These are phyloP conservation scores for Eutrigla gurnardus DNA, from an alignment of 2,797 vertebrate genomes.

Conservation along the genomic window DNA sequence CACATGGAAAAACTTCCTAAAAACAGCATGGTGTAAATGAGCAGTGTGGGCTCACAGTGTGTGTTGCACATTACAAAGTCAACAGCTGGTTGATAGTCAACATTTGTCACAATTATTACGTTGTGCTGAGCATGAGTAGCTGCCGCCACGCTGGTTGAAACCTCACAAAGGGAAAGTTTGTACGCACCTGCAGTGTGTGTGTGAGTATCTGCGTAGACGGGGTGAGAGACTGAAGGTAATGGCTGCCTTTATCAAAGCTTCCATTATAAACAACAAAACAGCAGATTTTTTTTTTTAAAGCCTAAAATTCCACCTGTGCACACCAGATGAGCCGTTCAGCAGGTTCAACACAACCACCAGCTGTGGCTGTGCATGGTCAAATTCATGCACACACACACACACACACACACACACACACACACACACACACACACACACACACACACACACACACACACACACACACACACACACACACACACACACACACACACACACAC, in stretches of 20 bases:
- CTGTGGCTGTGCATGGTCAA: slow-evolving; percentile 37
- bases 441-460: slow-evolving; percentile 20
- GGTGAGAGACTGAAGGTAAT: slow-evolving; percentile 42
- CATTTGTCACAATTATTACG: slow-evolving; percentile 65
- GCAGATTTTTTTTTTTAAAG: slow-evolving; percentile 1
- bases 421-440: slow-evolving; percentile 15
- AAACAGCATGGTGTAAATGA: slow-evolving; percentile 62
- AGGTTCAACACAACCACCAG: slow-evolving; percentile 48
- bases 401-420: slow-evolving; percentile 20
- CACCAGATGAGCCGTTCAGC: slow-evolving; percentile 52
- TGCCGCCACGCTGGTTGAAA: slow-evolving; percentile 37
- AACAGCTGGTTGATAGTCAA: slow-evolving; percentile 70
- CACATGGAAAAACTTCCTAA: slow-evolving; percentile 1
- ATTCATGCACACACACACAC: background rate
- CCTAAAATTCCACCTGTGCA: slow-evolving; percentile 53
- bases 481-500: slow-evolving; percentile 21
- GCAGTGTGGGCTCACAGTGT: slow-evolving; percentile 22
- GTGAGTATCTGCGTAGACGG: background rate
- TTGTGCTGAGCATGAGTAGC: slow-evolving; percentile 30
- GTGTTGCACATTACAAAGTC: slow-evolving; percentile 46
- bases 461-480: background rate
- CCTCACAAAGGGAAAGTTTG: slow-evolving; percentile 5
- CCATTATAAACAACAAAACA: slow-evolving; percentile 47
- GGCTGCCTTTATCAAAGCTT: slow-evolving; percentile 47
- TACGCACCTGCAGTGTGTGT: slow-evolving; percentile 38